Percentiles rank a stretch among this genome's conserved stretches.
Conservation (phyloP, 2,797 vertebrate genomes). For the Muscicapa comitata region DNA sequence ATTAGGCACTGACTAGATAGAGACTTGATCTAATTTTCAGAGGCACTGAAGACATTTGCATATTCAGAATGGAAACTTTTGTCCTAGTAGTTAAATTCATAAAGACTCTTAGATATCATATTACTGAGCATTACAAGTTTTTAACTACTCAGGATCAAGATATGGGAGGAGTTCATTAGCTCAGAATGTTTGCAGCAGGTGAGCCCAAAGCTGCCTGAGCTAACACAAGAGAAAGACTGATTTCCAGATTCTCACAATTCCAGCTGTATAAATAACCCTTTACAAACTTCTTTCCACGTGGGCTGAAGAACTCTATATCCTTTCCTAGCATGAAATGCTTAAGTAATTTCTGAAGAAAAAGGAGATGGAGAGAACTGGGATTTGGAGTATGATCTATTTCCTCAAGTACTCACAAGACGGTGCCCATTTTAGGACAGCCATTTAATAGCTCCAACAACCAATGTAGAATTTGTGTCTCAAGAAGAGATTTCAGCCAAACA, state of each 20-base stretch:
- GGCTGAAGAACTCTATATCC: background rate
- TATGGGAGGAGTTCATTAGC: constrained; percentile 28
- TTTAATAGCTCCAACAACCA: background rate
- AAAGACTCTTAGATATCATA: constrained; percentile 18
- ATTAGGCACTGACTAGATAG: constrained; percentile 60
- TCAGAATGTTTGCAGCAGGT: constrained; percentile 18
- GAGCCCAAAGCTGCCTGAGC: background rate
- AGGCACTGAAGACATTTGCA: constrained; percentile 51
- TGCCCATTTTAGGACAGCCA: background rate
- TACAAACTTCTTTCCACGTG: background rate
- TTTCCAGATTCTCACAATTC: constrained; percentile 29
- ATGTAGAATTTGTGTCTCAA: background rate
- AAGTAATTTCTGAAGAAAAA: background rate
- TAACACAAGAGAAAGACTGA: background rate
- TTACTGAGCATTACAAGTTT: constrained; percentile 26
- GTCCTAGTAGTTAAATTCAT: constrained; percentile 40
- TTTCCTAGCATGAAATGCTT: background rate
- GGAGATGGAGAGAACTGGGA: background rate
- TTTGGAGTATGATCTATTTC: background rate
- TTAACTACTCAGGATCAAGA: background rate
- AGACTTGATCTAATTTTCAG: constrained; percentile 57
- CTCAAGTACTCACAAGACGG: background rate
- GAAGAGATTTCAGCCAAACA: background rate
- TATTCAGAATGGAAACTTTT: constrained; percentile 59
- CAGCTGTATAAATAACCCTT: constrained; percentile 40